Conservation (phyloP, 2,888 invertebrate genomes). For the Meteorus colon region DNA sequence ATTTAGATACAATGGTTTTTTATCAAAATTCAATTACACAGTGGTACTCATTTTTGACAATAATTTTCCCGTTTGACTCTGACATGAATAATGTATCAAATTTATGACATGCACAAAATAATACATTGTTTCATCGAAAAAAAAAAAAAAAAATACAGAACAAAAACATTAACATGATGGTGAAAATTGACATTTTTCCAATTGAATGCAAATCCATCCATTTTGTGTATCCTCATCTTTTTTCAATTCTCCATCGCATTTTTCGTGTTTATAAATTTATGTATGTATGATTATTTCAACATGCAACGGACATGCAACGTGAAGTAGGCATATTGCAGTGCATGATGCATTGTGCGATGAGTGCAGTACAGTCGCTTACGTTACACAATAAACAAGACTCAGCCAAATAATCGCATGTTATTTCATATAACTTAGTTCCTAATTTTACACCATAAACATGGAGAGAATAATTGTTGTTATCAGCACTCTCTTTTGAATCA, state of each 20-base stretch:
- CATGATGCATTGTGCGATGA: neutral
- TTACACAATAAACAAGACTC: slow-evolving; percentile 9
- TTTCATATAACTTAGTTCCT: neutral
- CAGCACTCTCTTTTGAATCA: no score
- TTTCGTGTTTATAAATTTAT: neutral
- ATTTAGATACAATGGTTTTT: no score
- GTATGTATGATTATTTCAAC: neutral
- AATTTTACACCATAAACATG: neutral
- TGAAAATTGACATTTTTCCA: no score
- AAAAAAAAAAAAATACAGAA: no score
- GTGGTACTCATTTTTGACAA: no score
- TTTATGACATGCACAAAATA: no score
- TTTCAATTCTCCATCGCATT: neutral
- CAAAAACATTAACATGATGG: no score
- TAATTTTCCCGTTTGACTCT: no score
- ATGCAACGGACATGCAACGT: neutral
- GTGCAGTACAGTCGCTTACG: neutral
- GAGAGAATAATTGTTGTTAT: neutral
- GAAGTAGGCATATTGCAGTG: neutral
- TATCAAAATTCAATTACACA: no score
- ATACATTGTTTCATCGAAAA: no score
- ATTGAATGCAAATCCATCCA: no score
- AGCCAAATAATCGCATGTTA: neutral
- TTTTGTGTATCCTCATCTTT: neutral
- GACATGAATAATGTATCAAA: no score